Evolutionary conservation across 2,797 vertebrate genomes (phyloP).

Genomic region (Lithobates pipiens): DNA sequence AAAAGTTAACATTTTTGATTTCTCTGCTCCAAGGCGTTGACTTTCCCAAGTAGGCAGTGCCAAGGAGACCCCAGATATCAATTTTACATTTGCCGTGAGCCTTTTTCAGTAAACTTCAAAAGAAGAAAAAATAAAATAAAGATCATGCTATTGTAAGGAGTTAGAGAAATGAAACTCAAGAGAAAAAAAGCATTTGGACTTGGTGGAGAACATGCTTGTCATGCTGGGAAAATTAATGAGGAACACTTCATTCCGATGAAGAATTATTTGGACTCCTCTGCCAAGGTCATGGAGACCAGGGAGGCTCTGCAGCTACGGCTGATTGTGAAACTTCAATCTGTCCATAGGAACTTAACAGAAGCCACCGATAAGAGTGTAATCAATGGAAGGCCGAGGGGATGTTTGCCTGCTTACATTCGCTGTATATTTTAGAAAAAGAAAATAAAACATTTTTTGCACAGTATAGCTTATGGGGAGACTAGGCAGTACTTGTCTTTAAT

Average conservation of each 20-base stretch:
- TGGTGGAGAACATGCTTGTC: neutral
- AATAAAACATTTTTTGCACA: too few species aligned
- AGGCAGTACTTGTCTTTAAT: too few species aligned
- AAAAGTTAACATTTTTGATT: too few species aligned
- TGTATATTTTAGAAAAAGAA: too few species aligned
- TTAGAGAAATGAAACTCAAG: constrained; percentile 1
- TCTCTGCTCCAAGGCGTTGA: too few species aligned
- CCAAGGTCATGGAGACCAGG: constrained; percentile 53
- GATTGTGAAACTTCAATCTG: neutral
- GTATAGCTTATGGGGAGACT: too few species aligned
- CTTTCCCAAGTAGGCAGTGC: too few species aligned
- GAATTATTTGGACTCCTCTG: constrained; percentile 9
- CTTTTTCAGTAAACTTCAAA: too few species aligned
- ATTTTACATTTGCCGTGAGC: too few species aligned
- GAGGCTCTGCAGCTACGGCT: constrained; percentile 5
- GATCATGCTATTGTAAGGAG: neutral
- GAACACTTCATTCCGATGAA: constrained; percentile 35
- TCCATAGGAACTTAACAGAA: neutral
- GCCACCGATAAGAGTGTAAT: neutral
- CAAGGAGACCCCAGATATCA: too few species aligned
- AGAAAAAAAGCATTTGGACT: neutral
- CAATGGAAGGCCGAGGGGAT: neutral
- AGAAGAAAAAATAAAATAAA: neutral
- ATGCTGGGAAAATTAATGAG: constrained; percentile 35
- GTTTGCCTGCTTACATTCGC: neutral